Conservation (phyloP, 2,113 vertebrate species). For the Pseudorasbora parva region DNA sequence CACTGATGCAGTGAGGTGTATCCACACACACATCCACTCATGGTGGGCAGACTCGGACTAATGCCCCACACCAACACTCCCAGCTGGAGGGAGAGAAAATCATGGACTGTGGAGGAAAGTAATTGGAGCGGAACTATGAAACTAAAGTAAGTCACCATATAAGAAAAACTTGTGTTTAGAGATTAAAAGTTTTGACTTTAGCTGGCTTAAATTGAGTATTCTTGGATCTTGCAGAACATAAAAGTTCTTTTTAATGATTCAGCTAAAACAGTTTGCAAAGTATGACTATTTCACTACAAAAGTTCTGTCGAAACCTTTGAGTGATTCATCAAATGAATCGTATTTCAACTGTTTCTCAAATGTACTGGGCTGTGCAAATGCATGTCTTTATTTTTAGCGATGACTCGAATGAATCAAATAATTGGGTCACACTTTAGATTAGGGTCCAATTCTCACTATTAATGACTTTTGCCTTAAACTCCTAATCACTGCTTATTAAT, state of each 20-base stretch:
- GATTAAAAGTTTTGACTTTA: background rate
- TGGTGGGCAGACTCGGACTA: slow-evolving; percentile 48
- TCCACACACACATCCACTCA: slow-evolving; percentile 17
- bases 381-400: background rate
- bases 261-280: background rate
- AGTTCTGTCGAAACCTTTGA: background rate
- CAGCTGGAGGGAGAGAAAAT: slow-evolving; percentile 21
- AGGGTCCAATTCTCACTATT: too few species aligned
- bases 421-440: too few species aligned
- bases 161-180: background rate
- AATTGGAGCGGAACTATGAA: slow-evolving; percentile 33
- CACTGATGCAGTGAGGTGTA: slow-evolving; percentile 25
- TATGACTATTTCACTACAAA: background rate
- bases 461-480: too few species aligned
- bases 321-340: background rate
- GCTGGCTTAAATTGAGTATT: background rate
- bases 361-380: too few species aligned
- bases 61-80: slow-evolving; percentile 23
- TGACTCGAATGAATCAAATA: too few species aligned
- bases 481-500: too few species aligned
- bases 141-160: slow-evolving; percentile 49
- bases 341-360: background rate
- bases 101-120: slow-evolving; percentile 41
- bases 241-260: background rate
- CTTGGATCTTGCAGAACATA: background rate